Conservation (phyloP, 1,140 invertebrate species). For the Procambarus clarkii region DNA sequence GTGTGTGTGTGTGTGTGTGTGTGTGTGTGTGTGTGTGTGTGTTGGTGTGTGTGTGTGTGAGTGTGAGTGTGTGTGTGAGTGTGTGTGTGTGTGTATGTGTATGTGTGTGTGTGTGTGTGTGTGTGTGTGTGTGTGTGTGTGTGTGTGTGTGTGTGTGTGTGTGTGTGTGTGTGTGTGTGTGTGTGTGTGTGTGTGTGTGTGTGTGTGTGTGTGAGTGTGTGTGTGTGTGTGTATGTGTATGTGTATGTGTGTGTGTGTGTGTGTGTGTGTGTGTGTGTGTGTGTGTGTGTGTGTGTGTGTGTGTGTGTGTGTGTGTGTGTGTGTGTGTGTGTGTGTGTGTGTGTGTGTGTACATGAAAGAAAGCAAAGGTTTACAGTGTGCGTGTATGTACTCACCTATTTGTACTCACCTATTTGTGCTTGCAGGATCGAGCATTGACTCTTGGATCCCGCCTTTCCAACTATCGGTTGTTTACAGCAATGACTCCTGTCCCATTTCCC, state of each 20-base stretch:
- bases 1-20: constrained; percentile 3
- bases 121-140: constrained; percentile 1
- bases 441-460: too few relatives aligned
- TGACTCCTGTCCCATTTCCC: too few relatives aligned
- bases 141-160: neutral
- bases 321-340: too few relatives aligned
- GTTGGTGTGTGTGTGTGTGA: too few relatives aligned
- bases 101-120: constrained; percentile 6
- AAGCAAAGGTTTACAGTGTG: too few relatives aligned
- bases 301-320: constrained; percentile 3
- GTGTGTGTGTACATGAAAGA: too few relatives aligned
- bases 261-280: constrained; percentile 3
- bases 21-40: neutral
- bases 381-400: too few relatives aligned
- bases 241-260: neutral
- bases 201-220: neutral
- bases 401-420: too few relatives aligned
- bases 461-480: too few relatives aligned
- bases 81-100: constrained; percentile 14
- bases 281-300: constrained; percentile 3
- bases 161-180: constrained; percentile 1
- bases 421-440: too few relatives aligned
- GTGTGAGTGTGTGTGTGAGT: neutral
- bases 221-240: too few relatives aligned
- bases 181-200: constrained; percentile 1